Percentiles rank a stretch among this genome's conserved stretches.
Conservation (phyloP, 2,797 vertebrate species). For the Crocidura indochinensis region DNA sequence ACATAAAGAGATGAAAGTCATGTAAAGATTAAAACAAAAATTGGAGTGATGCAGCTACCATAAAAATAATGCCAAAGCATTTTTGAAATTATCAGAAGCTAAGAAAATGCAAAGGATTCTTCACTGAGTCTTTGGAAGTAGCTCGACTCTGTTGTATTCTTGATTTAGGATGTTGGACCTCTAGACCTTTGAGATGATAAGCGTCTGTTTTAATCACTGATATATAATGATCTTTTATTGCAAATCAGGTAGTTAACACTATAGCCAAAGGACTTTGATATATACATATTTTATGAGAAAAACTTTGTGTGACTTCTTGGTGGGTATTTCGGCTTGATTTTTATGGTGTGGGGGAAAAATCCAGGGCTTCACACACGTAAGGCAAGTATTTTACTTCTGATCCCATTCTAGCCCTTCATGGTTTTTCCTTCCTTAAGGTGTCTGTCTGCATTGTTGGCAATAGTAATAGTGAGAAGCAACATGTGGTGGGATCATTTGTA, state of each 20-base stretch:
- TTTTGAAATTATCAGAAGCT: neutral
- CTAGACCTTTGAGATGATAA: conserved; percentile 6
- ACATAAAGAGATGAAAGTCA: neutral
- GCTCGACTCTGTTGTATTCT: no score
- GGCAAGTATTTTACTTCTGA: no score
- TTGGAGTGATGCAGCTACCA: neutral
- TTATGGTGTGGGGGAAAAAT: no score
- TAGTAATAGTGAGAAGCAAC: neutral
- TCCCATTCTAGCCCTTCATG: neutral
- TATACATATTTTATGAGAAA: neutral
- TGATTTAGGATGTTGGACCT: neutral
- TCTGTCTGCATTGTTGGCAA: neutral
- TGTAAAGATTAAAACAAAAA: neutral
- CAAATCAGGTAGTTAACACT: neutral
- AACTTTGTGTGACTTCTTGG: neutral
- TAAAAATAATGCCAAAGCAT: neutral
- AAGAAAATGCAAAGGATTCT: neutral
- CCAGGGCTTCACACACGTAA: no score
- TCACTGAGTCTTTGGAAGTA: no score
- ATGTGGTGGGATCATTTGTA: conserved; percentile 4
- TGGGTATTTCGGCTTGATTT: no score
- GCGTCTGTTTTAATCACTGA: neutral
- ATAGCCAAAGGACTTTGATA: conserved; percentile 34
- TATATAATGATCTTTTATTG: neutral
- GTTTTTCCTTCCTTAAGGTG: conserved; percentile 36